phyloP scores from a whole-genome alignment of 2,113 vertebrate species.

The Heliornis fulica region DNA sequence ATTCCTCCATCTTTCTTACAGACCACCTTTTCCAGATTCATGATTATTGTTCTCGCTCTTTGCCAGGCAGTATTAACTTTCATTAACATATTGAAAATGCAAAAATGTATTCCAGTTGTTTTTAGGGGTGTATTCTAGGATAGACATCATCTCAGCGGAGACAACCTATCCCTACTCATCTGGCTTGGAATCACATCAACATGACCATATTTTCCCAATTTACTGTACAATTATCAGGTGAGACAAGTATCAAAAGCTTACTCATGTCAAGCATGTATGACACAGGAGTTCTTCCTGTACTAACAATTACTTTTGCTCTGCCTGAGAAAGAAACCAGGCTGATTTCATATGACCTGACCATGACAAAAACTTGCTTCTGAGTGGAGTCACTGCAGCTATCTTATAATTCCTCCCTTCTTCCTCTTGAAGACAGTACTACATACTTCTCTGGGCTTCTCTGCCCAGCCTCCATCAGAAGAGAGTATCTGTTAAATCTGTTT shows the following conservation, averaged over 20 bases:
- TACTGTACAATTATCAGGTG: not conserved
- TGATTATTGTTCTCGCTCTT: not conserved
- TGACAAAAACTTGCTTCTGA: not conserved
- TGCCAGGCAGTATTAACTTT: not conserved
- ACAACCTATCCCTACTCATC: not conserved
- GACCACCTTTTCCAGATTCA: not conserved
- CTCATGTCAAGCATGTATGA: not conserved
- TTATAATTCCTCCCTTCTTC: not conserved
- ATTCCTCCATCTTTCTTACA: not conserved
- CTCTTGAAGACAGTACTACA: not conserved
- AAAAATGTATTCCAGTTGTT: not conserved
- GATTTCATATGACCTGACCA: not conserved
- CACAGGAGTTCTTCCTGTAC: not conserved
- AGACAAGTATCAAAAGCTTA: not conserved
- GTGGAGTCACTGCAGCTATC: not conserved
- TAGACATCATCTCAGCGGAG: not conserved
- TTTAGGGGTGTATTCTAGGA: not conserved
- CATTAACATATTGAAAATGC: not conserved
- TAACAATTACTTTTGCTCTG: rapidly evolving
- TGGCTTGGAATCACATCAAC: not conserved
- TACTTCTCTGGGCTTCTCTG: not conserved
- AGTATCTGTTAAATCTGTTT: not conserved
- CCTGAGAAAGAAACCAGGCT: not conserved
- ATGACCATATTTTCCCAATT: not conserved
- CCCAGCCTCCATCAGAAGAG: not conserved